Conservation (phyloP, 2,113 vertebrate genomes). For the Bettongia penicillata region DNA sequence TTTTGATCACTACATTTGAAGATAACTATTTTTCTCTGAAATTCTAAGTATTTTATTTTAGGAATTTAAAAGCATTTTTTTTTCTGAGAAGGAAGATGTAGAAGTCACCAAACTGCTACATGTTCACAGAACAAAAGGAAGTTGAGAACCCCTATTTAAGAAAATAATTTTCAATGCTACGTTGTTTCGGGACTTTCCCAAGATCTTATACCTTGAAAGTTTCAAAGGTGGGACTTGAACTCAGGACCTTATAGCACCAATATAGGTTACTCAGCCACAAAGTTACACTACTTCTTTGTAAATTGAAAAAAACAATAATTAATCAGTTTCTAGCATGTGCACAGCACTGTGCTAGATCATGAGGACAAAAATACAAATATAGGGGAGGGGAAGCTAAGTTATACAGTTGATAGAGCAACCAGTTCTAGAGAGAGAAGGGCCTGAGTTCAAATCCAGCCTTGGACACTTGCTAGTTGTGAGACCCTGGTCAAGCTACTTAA, state of each 20-base stretch:
- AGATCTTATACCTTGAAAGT: not conserved
- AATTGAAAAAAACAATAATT: not conserved
- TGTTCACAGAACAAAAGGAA: not conserved
- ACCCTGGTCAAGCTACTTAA: too few species aligned
- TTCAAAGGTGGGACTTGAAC: not conserved
- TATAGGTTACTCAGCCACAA: not conserved
- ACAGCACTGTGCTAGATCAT: not conserved
- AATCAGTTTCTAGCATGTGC: not conserved
- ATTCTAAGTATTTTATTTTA: not conserved
- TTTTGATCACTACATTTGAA: not conserved
- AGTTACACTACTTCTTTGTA: not conserved
- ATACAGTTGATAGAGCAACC: too few species aligned
- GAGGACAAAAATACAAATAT: not conserved
- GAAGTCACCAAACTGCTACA: not conserved
- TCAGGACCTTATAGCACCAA: not conserved
- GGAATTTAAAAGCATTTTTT: not conserved
- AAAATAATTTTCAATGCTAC: not conserved
- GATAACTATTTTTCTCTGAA: not conserved
- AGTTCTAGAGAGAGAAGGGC: too few species aligned
- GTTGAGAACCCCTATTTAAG: not conserved
- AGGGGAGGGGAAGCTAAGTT: too few species aligned
- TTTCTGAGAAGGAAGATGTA: not conserved
- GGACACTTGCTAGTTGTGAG: too few species aligned
- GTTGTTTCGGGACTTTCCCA: not conserved
- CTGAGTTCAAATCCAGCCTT: too few species aligned